Evolutionary conservation across 2,113 vertebrate species (phyloP), one percentile per base, ranked within the genome.

Genomic region (Potamarius usumacintae): DNA sequence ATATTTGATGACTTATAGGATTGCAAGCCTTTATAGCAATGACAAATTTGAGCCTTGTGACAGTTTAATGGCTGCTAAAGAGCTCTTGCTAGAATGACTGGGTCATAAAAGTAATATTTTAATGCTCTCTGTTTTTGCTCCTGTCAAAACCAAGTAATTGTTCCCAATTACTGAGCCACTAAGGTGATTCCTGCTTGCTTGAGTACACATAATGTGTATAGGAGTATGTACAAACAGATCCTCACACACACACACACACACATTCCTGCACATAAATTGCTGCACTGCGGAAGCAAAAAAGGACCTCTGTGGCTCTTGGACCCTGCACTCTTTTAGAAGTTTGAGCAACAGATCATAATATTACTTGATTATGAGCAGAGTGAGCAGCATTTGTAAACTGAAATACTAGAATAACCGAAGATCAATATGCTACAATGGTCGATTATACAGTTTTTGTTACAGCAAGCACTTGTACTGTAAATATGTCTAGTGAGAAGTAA

Each of bases 61-160:
- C 97, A 97, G 94, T 94, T 99, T 99, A 98, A 99, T 89, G 96
- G 96, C 97, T 95, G 94, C 95, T 97, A 96, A 97, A 98, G 96
- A 97, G 96, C 96, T 94, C 95, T 94, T 94, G 95, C 94, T 96
- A 90, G 93, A 94, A 94, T 88, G 87, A 91, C 91, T 58, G 88
- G 95, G 96, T 96, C 94, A 96, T 96, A 98, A 97, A 97, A 95
- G 95, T 95, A 94, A 94, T 95, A 95, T 96, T 95, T 95, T 96
- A 97, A 97, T 96, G 96, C 95, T 90, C 90, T 93, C 94, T 94
- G 91, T 95, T 97, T 96, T 96, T 96, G 95, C 95, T 96, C 94
- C 93, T 95, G 96, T 96, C 94, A 95, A 95, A 95, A 92, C 93
- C 94, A 93, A 94, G 94, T 96, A 92, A 96, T 97, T 96, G 94